Evolutionary conservation across 2,797 vertebrate species (phyloP).

Genomic region (Amblyopsis hoosieri): DNA sequence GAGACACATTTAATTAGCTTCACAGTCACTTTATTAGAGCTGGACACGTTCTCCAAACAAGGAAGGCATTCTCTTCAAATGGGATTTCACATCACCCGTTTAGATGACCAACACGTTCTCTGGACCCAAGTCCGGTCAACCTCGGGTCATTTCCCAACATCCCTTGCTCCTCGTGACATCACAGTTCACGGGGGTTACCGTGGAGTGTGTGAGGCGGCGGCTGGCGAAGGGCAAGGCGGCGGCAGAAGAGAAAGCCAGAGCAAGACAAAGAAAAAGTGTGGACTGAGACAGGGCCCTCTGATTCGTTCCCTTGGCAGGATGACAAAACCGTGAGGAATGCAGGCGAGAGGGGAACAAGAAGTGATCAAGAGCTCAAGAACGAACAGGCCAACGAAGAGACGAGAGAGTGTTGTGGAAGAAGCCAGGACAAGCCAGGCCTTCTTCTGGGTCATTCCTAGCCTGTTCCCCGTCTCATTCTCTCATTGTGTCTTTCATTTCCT

Average conservation of each 20-base stretch:
- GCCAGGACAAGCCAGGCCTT: constrained; percentile 50
- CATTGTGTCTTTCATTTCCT: constrained; percentile 24
- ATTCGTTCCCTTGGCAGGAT: constrained; percentile 88
- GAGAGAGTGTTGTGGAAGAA: constrained; percentile 68
- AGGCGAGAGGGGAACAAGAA: constrained; percentile 80
- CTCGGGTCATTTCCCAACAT: constrained; percentile 57
- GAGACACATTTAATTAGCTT: constrained; percentile 45
- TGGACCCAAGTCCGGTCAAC: constrained; percentile 59
- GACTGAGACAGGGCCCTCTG: constrained; percentile 76
- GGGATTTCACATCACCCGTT: constrained; percentile 51
- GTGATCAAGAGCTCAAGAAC: constrained; percentile 73
- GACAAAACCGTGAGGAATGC: constrained; percentile 90
- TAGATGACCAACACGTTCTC: constrained; percentile 39
- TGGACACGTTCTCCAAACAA: constrained; percentile 65
- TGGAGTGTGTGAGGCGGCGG: constrained; percentile 54
- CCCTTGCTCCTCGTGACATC: constrained; percentile 64
- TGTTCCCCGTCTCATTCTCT: constrained; percentile 35
- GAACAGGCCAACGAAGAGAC: constrained; percentile 55
- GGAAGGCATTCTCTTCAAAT: constrained; percentile 51
- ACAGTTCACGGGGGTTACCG: constrained; percentile 54
- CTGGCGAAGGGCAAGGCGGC: constrained; percentile 28
- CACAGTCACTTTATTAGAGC: constrained; percentile 56
- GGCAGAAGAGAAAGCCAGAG: constrained; percentile 23
- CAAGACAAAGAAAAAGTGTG: constrained; percentile 70
- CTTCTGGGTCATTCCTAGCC: constrained; percentile 67